Evolutionary conservation across 2,113 vertebrate species (phyloP).

Genomic region (Cyprinus carpio): DNA sequence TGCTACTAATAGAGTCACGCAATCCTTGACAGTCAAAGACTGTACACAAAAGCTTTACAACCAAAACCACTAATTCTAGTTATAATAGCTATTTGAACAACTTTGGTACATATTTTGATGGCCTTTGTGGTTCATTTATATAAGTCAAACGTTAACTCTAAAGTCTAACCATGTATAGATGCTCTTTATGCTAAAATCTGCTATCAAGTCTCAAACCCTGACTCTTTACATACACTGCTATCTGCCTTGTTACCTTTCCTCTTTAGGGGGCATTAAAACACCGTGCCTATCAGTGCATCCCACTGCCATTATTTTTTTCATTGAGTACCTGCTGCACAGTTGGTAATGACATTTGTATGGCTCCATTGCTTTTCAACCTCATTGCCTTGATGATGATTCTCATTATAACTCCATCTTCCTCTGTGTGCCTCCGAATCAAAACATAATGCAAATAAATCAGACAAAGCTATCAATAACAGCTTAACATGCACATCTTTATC

Average conservation of each 20-base stretch:
- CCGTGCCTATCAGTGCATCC: conserved; percentile 33
- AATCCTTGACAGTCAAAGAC: too few relatives aligned
- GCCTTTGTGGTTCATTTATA: too few relatives aligned
- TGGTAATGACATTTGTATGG: conserved; percentile 44
- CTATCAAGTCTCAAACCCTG: conserved; percentile 10
- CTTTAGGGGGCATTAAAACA: conserved; percentile 34
- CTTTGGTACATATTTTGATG: too few relatives aligned
- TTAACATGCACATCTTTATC: conserved; percentile 32
- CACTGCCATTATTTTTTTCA: conserved; percentile 32
- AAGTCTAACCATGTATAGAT: not conserved
- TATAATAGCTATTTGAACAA: too few relatives aligned
- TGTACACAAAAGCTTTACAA: too few relatives aligned
- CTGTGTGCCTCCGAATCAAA: conserved; percentile 22
- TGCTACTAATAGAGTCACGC: not conserved
- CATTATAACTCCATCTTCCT: conserved; percentile 41
- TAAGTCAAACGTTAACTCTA: too few relatives aligned
- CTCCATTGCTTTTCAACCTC: conserved; percentile 43
- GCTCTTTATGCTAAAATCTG: not conserved
- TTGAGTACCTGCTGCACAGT: conserved; percentile 33
- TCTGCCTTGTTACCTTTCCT: conserved; percentile 28
- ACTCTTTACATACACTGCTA: not conserved
- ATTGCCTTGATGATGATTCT: conserved; percentile 44
- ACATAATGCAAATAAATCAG: conserved; percentile 43
- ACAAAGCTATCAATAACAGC: conserved; percentile 36
- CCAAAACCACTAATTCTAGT: too few relatives aligned